Percentiles rank a stretch among this genome's conserved stretches.
Evolutionary conservation across 2,797 vertebrate genomes (phyloP).

Genomic region (Sebastes trivittatus): DNA sequence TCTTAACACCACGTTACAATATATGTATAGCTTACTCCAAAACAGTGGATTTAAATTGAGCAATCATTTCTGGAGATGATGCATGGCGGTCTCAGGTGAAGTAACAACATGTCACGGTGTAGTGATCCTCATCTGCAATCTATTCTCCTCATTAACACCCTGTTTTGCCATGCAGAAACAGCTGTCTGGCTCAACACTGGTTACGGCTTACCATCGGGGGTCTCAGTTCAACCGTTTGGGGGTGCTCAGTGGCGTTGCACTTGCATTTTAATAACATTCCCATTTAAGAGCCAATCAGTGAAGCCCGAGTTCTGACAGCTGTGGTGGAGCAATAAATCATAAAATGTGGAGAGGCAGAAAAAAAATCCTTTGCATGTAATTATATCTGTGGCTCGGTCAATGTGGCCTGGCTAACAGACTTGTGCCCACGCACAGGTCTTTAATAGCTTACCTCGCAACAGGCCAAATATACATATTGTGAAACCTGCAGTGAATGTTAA

Average conservation of each 20-base stretch:
- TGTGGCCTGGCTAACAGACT: slow-evolving; percentile 42
- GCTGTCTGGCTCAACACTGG: slow-evolving; percentile 27
- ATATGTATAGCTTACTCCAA: slow-evolving; percentile 15
- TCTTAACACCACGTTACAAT: slow-evolving; percentile 22
- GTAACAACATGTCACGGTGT: slow-evolving; percentile 27
- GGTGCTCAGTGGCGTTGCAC: slow-evolving; percentile 3
- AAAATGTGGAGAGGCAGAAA: slow-evolving; percentile 33
- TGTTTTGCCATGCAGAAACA: slow-evolving; percentile 36
- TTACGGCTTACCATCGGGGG: slow-evolving; percentile 16
- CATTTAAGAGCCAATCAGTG: slow-evolving; percentile 65
- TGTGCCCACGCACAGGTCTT: slow-evolving; percentile 40
- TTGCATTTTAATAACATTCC: slow-evolving; percentile 64
- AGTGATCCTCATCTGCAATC: slow-evolving; percentile 46
- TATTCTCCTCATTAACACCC: slow-evolving; percentile 50
- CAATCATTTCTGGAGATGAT: slow-evolving; percentile 39
- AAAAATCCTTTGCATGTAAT: slow-evolving; percentile 68
- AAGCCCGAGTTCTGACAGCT: slow-evolving; percentile 60
- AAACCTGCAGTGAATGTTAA: neutral
- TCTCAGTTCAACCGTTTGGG: slow-evolving; percentile 21
- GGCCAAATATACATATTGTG: slow-evolving; percentile 31
- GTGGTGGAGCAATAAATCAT: slow-evolving; percentile 70
- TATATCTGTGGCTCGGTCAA: slow-evolving; percentile 66
- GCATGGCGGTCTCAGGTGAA: slow-evolving; percentile 37
- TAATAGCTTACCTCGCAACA: slow-evolving; percentile 56
- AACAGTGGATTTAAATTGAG: slow-evolving; percentile 36